A percentile compares a stretch with the other conserved stretches of the same genome.
Conservation (phyloP, 2,888 invertebrate species). For the Sialis fuliginosa region DNA sequence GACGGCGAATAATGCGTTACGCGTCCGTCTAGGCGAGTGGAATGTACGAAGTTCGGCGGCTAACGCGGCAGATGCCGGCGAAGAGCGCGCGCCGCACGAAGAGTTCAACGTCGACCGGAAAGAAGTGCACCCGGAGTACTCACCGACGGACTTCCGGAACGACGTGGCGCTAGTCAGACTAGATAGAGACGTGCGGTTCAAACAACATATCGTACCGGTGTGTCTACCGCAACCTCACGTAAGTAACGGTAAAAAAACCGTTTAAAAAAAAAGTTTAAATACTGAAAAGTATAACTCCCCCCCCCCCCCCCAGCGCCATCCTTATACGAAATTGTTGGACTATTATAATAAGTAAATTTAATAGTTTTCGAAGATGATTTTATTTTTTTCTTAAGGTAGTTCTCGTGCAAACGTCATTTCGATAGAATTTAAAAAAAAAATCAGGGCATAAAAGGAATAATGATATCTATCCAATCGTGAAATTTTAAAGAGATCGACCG, state of each 20-base stretch:
- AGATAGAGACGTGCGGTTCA: constrained; percentile 66
- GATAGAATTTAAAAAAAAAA: too few species aligned
- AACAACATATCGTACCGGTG: constrained; percentile 84
- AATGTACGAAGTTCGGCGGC: constrained; percentile 64
- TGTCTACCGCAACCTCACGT: constrained; percentile 63
- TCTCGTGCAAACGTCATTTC: too few species aligned
- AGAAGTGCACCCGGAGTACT: constrained; percentile 81
- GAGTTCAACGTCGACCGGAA: constrained; percentile 78
- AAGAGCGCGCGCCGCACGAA: constrained; percentile 65
- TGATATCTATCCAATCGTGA: too few species aligned
- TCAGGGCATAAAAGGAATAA: too few species aligned
- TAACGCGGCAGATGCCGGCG: neutral
- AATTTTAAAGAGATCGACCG: too few species aligned
- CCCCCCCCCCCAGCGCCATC: neutral
- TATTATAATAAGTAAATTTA: too few species aligned
- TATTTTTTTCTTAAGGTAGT: too few species aligned
- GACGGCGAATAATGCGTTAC: constrained; percentile 72
- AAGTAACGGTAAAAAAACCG: constrained; percentile 8
- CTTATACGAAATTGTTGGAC: too few species aligned
- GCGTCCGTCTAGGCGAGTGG: constrained; percentile 84
- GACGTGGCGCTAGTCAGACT: constrained; percentile 72
- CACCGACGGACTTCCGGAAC: constrained; percentile 79
- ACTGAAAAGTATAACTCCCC: too few species aligned
- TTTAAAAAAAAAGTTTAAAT: too few species aligned
- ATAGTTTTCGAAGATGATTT: too few species aligned